Percentiles rank a stretch among this genome's conserved stretches.
Evolutionary conservation across 1,140 invertebrate species (phyloP).

Genomic region (Drosophila sucinea): DNA sequence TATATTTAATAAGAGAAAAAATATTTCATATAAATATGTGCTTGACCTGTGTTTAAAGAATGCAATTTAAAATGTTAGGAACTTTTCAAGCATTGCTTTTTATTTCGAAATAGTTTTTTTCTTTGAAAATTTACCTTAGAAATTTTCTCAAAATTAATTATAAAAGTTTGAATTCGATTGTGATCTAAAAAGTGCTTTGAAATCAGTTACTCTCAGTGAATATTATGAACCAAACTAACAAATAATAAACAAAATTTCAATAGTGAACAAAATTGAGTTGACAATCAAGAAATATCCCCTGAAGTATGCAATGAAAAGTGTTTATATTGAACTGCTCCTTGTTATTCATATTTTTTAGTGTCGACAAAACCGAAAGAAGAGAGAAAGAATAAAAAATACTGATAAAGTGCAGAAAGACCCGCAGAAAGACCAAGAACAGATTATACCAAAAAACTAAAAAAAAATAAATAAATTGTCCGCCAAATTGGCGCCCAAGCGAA

Average conservation of each 20-base stretch:
- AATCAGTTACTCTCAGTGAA: not conserved
- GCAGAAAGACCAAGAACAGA: not conserved
- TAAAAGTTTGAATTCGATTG: too few species aligned
- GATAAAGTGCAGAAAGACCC: not conserved
- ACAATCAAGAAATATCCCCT: not conserved
- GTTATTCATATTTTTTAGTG: not conserved
- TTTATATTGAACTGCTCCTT: not conserved
- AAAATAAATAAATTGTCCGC: conserved; percentile 6
- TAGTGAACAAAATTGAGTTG: not conserved
- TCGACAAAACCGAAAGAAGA: not conserved
- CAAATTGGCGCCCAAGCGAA: conserved; percentile 32
- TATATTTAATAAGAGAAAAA: too few species aligned
- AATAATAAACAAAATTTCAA: not conserved
- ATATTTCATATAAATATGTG: too few species aligned
- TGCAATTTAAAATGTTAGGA: too few species aligned
- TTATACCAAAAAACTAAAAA: not conserved
- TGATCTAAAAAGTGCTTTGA: not conserved
- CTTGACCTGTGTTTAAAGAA: too few species aligned
- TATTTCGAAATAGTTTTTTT: too few species aligned
- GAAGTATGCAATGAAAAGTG: conserved; percentile 3
- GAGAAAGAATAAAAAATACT: not conserved
- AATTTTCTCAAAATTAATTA: too few species aligned
- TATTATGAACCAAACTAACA: not conserved
- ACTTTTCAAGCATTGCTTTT: too few species aligned
- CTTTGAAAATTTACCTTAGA: too few species aligned